Evolutionary conservation across 2,888 invertebrate genomes (phyloP), one percentile per base, ranked within the genome.

Genomic region (Ditula angustiorana): DNA sequence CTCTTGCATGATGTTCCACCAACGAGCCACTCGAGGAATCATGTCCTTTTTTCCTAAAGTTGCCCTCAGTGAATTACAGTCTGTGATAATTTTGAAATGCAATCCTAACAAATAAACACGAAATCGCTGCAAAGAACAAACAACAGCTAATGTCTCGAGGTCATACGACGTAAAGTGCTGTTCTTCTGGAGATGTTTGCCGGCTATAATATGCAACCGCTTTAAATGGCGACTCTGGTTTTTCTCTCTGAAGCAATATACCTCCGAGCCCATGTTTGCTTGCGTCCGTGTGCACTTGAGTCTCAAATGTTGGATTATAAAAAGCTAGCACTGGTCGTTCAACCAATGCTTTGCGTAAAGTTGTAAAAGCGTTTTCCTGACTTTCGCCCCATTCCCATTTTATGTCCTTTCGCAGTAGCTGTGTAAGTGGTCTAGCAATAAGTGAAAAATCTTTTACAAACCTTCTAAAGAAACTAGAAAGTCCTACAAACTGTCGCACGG

Each of bases 201-300:
- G 23, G 19, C 52, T 65, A 24, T 41, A 60, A 44, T 60, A 65
- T 2, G 60, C 59, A n/a, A 65, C 21, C 4, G 64, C 59, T 11
- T 41, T 41, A 3, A 59, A 13, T n/a, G n/a, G n/a, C 5, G 7
- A 24, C 0, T 37, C 35, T 3, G 50, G 24, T 2, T 10, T 16
- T 28, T 37, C 13, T 3, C 52, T 16, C 28, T 65, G 65, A 35
- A 81, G 69, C 4, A 77, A 76, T 5, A 80, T 74, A 1, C 74
- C 78, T 70, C 63, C 76, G 4, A 81, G n/a, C 2, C 80, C 80
- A 3, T 67, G 19, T 13, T 70, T 57, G 57, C 77, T 77, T 0
- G 81, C 80, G 61, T 82, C 82, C 0, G 81, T 81, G 35, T 81
- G 81, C 0, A 79, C 62, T 35, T 79, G 74, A 1, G 72, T 74